Base-by-base conservation (phyloP, 2,797 vertebrate species). In the Fundulus diaphanus region DNA sequence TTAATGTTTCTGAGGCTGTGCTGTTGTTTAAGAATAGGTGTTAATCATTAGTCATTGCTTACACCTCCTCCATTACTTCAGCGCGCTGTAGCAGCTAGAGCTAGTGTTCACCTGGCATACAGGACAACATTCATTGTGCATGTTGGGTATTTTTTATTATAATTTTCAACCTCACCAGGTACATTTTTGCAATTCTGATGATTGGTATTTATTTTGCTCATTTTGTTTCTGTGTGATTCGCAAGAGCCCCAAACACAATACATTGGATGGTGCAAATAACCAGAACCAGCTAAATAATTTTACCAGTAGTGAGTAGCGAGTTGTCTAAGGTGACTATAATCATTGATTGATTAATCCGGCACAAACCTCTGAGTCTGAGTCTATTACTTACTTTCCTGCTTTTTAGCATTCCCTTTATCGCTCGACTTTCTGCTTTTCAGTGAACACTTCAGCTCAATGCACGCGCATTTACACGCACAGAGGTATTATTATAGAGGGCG, bases 401-500 rank as follows among this genome's bases (percentile, higher is more conserved):
- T 59, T 66, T 67, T 77, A 20, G 71, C 44, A 80, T 84, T 79
- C 65, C 73, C 56, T 87, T 89, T 81, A 80, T 88, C 70, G 44
- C 68, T 15, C 83, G 90, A 86, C 88, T 68, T 24, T 73, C 70
- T 72, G 76, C 79, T 88, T 68, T 77, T 79, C 85, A 78, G 87
- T 83, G 85, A 86, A 84, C 74, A 85, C 83, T 83, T 78, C 20
- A 78, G 44, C 68, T 22, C 63, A 51, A 7, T 9, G 56, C 68
- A 79, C 65, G 52, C 70, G 68, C 72, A 27, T 40, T 73, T 54
- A 72, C 16, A 73, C 3, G 8, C 57, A 77, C 54, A 83, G 75
- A 91, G 80, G 86, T 86, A 74, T 92, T 92, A 88, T 90, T 86
- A 86, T 77, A 69, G 68, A 88, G 90, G 92, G 92, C 87, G 91